These are phyloP conservation scores for Cephalopterus ornatus DNA, from an alignment of 2,113 vertebrate species.

Conservation along the genomic window DNA sequence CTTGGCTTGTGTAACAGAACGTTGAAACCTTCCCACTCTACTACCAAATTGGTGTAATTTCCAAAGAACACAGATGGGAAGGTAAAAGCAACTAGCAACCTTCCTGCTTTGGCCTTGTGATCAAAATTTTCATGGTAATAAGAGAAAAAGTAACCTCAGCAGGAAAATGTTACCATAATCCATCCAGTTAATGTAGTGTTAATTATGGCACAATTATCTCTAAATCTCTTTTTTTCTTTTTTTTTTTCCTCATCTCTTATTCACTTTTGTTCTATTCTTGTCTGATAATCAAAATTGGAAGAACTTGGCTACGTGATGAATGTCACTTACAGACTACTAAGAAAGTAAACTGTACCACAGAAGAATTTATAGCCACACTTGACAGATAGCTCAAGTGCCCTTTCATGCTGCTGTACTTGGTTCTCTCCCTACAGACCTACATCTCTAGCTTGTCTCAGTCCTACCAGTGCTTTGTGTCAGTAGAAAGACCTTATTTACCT, in stretches of 20 bases:
- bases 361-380: not conserved
- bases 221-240: not conserved
- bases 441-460: not conserved
- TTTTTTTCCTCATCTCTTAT: not conserved
- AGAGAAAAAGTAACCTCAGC: not conserved
- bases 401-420: not conserved
- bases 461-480: not conserved
- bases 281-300: not conserved
- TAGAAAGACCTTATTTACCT: not conserved
- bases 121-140: not conserved
- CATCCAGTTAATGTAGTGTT: not conserved
- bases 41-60: not conserved
- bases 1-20: not conserved
- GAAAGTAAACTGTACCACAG: not conserved
- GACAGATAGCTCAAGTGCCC: not conserved
- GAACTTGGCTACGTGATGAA: not conserved
- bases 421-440: not conserved
- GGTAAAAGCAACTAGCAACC: not conserved
- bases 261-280: not conserved
- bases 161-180: not conserved
- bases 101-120: not conserved
- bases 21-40: not conserved
- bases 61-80: not conserved
- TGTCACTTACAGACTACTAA: not conserved
- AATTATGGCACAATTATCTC: not conserved